Conservation (phyloP, 2,113 vertebrate genomes). For the Protomyctophum bolini region DNA sequence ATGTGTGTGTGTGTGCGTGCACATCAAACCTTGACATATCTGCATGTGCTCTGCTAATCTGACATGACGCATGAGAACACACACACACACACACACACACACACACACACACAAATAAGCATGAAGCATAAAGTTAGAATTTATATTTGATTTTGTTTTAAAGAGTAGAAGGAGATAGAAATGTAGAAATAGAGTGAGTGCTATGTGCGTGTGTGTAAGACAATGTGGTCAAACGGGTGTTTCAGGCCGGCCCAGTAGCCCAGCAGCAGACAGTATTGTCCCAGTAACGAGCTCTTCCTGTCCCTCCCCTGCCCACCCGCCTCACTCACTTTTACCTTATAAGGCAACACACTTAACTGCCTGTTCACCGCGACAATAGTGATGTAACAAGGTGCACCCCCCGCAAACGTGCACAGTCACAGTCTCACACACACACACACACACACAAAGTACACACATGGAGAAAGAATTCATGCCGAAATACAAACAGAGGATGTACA, state of each 20-base stretch:
- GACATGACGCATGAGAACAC: not conserved
- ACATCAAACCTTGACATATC: conserved; percentile 11
- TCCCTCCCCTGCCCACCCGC: conserved; percentile 51
- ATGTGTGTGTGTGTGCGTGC: not conserved
- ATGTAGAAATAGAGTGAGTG: not conserved
- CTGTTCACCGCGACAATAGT: conserved; percentile 62
- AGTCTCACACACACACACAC: not conserved
- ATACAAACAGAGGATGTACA: not conserved
- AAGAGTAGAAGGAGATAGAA: not conserved
- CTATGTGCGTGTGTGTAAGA: not conserved
- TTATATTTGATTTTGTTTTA: not conserved
- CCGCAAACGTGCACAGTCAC: conserved; percentile 6
- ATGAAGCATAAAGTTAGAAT: not conserved
- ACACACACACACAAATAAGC: not conserved
- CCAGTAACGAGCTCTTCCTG: conserved; percentile 72
- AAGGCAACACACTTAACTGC: conserved; percentile 70
- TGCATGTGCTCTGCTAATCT: conserved; percentile 14
- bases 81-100: not conserved
- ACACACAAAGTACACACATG: not conserved
- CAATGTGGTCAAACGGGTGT: conserved; percentile 68
- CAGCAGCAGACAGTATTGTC: conserved; percentile 70
- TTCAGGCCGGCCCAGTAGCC: conserved; percentile 68
- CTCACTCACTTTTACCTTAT: conserved; percentile 71
- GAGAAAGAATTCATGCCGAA: too few species aligned
- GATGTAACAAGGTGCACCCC: conserved; percentile 70